These are phyloP conservation scores for Lissonota sp. DNA, from an alignment of 2,888 invertebrate genomes.

Conservation along the genomic window DNA sequence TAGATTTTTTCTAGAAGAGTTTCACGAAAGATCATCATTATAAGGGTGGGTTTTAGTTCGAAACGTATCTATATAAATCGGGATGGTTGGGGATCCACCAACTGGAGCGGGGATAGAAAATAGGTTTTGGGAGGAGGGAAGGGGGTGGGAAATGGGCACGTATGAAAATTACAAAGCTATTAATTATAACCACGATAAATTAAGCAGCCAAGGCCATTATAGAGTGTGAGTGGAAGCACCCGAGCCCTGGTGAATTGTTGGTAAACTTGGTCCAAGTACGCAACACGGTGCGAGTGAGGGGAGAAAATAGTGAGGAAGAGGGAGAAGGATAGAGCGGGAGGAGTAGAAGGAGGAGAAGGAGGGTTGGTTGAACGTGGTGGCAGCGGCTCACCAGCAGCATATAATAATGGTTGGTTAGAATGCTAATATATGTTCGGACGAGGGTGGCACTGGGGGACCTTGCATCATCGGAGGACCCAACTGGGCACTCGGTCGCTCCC, in stretches of 20 bases:
- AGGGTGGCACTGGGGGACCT: constrained; percentile 82
- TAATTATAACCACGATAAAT: constrained; percentile 84
- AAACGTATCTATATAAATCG: constrained; percentile 61
- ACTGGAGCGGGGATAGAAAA: constrained; percentile 58
- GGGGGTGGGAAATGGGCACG: constrained; percentile 64
- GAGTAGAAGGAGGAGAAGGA: constrained; percentile 64
- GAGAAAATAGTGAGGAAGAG: constrained; percentile 22
- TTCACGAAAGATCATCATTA: constrained; percentile 1
- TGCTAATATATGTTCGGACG: constrained; percentile 83
- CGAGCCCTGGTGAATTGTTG: constrained; percentile 83
- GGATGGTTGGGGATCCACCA: constrained; percentile 61
- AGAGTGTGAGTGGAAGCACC: constrained; percentile 76
- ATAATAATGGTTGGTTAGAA: constrained; percentile 84
- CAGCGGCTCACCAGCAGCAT: constrained; percentile 82
- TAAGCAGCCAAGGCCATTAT: constrained; percentile 83
- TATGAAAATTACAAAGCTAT: constrained; percentile 84
- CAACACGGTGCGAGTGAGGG: constrained; percentile 76
- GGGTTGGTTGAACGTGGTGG: constrained; percentile 79
- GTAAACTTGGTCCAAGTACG: constrained; percentile 84
- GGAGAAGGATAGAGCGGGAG: constrained; percentile 13
- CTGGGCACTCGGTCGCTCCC: constrained; percentile 79
- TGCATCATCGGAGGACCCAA: constrained; percentile 83
- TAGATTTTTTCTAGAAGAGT: constrained; percentile 38
- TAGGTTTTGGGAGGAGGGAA: constrained; percentile 19
- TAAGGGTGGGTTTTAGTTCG: constrained; percentile 41